phyloP scores from a whole-genome alignment of 2,888 invertebrate genomes.

The Hyles lineata region DNA sequence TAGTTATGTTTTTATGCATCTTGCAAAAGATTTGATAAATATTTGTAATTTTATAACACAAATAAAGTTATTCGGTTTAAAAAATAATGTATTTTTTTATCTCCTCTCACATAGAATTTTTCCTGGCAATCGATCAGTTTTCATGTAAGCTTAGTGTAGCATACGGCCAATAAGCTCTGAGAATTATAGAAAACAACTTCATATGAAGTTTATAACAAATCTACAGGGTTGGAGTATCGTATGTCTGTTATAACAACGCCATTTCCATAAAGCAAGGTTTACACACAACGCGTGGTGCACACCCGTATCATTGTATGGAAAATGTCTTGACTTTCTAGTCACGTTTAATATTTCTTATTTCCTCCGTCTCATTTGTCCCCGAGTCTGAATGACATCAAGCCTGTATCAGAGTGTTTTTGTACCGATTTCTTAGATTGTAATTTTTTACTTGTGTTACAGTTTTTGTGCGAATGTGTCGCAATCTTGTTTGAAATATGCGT shows the following conservation, averaged over 20 bases:
- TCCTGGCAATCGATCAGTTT: no score
- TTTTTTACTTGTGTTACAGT: constrained; percentile 52
- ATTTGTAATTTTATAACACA: no score
- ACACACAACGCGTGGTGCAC: constrained; percentile 64
- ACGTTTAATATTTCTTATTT: constrained; percentile 84
- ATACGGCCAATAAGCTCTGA: no score
- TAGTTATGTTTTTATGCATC: no score
- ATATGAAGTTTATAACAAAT: background rate
- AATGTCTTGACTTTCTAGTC: constrained; percentile 74
- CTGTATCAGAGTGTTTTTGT: constrained; percentile 66
- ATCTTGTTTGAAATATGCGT: constrained; percentile 36
- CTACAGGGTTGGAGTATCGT: constrained; percentile 39
- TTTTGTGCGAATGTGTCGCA: constrained; percentile 37
- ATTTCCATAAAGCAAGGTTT: constrained; percentile 71
- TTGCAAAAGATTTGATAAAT: no score
- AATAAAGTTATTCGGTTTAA: no score
- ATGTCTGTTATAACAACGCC: constrained; percentile 60
- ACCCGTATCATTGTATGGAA: constrained; percentile 69
- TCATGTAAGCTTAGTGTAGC: no score
- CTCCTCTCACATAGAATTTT: no score
- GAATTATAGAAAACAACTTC: background rate
- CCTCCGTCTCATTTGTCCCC: constrained; percentile 81
- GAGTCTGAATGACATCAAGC: constrained; percentile 73
- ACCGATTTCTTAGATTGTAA: constrained; percentile 52
- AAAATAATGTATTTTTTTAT: no score